Evolutionary conservation across 2,797 vertebrate genomes (phyloP).

Genomic region (Rhinophrynus dorsalis): DNA sequence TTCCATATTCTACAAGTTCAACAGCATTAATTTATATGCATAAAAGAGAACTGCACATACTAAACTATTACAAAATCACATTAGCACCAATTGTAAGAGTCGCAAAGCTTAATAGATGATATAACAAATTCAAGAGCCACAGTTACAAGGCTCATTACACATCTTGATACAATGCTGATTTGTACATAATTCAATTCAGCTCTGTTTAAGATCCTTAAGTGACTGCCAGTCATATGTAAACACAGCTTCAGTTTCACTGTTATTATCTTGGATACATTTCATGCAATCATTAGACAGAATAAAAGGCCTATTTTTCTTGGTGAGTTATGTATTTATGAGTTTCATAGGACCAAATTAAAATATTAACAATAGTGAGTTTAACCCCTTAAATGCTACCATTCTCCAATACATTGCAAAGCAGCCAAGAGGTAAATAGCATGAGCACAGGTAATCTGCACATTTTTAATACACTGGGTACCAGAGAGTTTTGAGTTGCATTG

Average conservation of each 20-base stretch:
- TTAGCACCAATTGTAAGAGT: slow-evolving; percentile 46
- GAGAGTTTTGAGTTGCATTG: no score
- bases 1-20: neutral
- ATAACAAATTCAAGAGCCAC: slow-evolving; percentile 49
- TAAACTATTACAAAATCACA: slow-evolving; percentile 41
- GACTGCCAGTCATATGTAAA: slow-evolving; percentile 49
- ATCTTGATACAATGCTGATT: slow-evolving; percentile 49
- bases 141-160: slow-evolving; percentile 51
- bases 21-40: slow-evolving; percentile 30
- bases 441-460: no score
- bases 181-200: slow-evolving; percentile 49
- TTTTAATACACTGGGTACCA: no score
- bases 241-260: slow-evolving; percentile 39
- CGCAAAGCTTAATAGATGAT: slow-evolving; percentile 44
- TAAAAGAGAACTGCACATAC: slow-evolving; percentile 19
- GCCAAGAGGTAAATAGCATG: no score
- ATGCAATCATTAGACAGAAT: slow-evolving; percentile 27
- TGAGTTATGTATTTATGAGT: neutral
- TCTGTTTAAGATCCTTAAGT: slow-evolving; percentile 47
- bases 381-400: no score
- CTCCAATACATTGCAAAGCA: no score
- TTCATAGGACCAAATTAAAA: neutral
- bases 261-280: slow-evolving; percentile 44
- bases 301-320: slow-evolving; percentile 2
- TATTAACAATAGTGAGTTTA: no score